phyloP scores from a whole-genome alignment of 1,140 invertebrate species.

The Spodoptera litura region DNA sequence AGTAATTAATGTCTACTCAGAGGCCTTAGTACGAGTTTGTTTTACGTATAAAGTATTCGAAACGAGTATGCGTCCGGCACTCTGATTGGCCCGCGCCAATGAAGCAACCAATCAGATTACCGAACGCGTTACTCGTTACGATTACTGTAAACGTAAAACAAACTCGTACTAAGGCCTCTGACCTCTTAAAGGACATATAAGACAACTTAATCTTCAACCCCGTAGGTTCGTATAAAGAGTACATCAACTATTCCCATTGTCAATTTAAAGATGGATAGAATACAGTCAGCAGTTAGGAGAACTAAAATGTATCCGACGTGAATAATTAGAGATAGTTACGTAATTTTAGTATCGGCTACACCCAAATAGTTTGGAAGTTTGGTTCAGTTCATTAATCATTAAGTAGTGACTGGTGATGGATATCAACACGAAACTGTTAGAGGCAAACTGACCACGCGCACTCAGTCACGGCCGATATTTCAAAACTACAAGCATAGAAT shows the following conservation, averaged over 20 bases:
- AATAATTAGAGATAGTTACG: constrained; percentile 32
- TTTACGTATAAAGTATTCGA: no score
- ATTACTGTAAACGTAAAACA: no score
- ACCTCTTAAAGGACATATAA: no score
- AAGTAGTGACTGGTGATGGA: constrained; percentile 8
- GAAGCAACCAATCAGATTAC: no score
- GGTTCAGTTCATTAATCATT: constrained; percentile 35
- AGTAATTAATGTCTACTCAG: no score
- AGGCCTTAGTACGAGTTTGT: no score
- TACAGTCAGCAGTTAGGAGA: neutral
- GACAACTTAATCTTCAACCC: no score
- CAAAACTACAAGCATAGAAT: no score
- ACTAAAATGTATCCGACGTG: constrained; percentile 7
- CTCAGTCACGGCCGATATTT: neutral
- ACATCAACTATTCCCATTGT: neutral
- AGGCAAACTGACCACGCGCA: constrained; percentile 21
- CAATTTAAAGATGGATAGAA: neutral
- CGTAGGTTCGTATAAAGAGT: neutral
- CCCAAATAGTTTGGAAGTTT: constrained; percentile 35
- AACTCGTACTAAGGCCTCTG: no score
- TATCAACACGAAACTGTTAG: constrained; percentile 17
- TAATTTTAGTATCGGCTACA: constrained; percentile 28
- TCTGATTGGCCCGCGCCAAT: no score
- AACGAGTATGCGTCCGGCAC: no score
- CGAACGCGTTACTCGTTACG: no score